Conservation (phyloP, 2,888 invertebrate species). For the Rugalucina vietnamica region DNA sequence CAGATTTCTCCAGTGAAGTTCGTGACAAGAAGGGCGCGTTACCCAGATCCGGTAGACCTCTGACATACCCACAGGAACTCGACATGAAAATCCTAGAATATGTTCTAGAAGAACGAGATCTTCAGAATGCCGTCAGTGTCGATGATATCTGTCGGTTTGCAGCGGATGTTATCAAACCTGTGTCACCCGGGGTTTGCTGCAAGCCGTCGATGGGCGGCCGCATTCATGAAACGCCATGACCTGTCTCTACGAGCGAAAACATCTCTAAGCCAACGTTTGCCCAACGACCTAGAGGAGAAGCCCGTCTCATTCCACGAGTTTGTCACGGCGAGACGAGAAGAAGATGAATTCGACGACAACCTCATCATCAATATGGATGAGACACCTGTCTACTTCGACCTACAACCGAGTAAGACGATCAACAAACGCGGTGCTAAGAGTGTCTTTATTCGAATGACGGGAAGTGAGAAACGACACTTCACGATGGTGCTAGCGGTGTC, state of each 20-base stretch:
- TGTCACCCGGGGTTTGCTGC: slow-evolving; percentile 22
- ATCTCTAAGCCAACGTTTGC: background rate
- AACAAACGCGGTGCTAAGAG: too few relatives aligned
- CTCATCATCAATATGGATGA: slow-evolving; percentile 53
- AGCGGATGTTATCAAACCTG: background rate
- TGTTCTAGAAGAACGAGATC: slow-evolving; percentile 10
- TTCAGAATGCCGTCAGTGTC: slow-evolving; percentile 4
- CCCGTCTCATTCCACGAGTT: slow-evolving; percentile 24
- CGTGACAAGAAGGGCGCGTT: background rate
- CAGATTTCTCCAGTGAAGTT: background rate
- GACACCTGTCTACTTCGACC: slow-evolving; percentile 29
- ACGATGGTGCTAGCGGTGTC: slow-evolving; percentile 23
- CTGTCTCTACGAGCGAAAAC: background rate
- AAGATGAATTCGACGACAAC: slow-evolving; percentile 46
- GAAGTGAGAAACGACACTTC: slow-evolving; percentile 44
- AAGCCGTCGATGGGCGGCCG: slow-evolving; percentile 27
- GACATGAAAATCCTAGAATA: slow-evolving; percentile 7
- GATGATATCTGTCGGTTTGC: background rate
- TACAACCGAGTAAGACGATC: slow-evolving; percentile 36
- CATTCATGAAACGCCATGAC: slow-evolving; percentile 31
- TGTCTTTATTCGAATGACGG: too few relatives aligned
- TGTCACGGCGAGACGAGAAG: slow-evolving; percentile 3
- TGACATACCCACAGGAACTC: slow-evolving; percentile 10
- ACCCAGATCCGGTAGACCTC: slow-evolving; percentile 15
- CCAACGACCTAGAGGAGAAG: slow-evolving; percentile 2